Percentiles rank a stretch among this genome's conserved stretches.
phyloP scores from a whole-genome alignment of 2,113 vertebrate species.

The Tichodroma muraria region DNA sequence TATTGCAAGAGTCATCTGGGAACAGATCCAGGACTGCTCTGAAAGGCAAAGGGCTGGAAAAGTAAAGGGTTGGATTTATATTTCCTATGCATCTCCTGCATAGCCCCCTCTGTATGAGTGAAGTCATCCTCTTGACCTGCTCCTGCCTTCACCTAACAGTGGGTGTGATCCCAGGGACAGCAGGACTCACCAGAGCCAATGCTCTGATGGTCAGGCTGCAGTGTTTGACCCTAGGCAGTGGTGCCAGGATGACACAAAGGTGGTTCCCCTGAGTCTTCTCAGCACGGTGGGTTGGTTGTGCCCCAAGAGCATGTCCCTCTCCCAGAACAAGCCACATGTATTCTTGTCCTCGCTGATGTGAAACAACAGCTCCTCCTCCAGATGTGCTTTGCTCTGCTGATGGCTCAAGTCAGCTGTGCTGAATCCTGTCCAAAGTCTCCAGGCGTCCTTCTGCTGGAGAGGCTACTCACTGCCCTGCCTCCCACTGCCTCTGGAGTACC shows the following conservation, averaged over 20 bases:
- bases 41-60: not conserved
- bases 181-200: not conserved
- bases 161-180: not conserved
- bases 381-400: not conserved
- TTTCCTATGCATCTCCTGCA: rapidly evolving
- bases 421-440: not conserved
- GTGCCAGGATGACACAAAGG: not conserved
- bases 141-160: not conserved
- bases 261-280: rapidly evolving
- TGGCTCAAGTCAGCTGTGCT: not conserved
- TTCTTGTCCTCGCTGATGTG: not conserved
- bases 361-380: not conserved
- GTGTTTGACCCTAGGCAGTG: rapidly evolving
- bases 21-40: not conserved
- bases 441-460: not conserved
- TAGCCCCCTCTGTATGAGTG: rapidly evolving
- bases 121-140: not conserved
- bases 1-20: not conserved
- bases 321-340: rapidly evolving
- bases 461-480: not conserved
- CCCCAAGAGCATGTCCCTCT: rapidly evolving
- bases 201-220: not conserved
- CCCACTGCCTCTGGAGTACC: not conserved
- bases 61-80: not conserved
- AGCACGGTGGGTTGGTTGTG: not conserved